Conservation (phyloP, 2,113 vertebrate genomes). For the Clarias magur region DNA sequence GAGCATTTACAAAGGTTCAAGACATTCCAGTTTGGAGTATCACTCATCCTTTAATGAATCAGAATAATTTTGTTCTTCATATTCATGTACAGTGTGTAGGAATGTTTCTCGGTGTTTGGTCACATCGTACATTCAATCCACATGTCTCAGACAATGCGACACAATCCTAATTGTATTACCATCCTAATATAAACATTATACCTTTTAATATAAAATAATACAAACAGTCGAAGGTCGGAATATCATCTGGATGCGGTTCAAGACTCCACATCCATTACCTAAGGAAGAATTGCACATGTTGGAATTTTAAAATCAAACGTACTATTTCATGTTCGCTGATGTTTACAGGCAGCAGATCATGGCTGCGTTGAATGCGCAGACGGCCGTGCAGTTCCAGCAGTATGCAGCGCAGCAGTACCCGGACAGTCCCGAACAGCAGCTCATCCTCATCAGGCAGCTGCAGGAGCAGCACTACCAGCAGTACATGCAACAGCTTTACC, state of each 20-base stretch:
- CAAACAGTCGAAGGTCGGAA: background rate
- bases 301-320: background rate
- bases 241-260: background rate
- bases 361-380: constrained; percentile 96
- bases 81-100: background rate
- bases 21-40: background rate
- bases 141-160: background rate
- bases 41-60: background rate
- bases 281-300: background rate
- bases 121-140: background rate
- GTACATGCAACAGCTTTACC: constrained; percentile 99
- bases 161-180: background rate
- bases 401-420: constrained; percentile 98
- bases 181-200: background rate
- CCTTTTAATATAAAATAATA: no score
- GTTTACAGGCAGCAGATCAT: constrained; percentile 92
- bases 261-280: background rate
- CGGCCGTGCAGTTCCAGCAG: constrained; percentile 97
- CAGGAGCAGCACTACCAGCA: constrained; percentile 99
- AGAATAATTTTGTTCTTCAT: background rate
- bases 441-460: constrained; percentile 93
- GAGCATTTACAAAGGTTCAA: background rate
- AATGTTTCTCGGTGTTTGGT: background rate
- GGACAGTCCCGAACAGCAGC: constrained; percentile 92
- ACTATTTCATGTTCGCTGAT: background rate